Evolutionary conservation across 2,797 vertebrate genomes (phyloP).

Genomic region (Sebastes hopkinsi): DNA sequence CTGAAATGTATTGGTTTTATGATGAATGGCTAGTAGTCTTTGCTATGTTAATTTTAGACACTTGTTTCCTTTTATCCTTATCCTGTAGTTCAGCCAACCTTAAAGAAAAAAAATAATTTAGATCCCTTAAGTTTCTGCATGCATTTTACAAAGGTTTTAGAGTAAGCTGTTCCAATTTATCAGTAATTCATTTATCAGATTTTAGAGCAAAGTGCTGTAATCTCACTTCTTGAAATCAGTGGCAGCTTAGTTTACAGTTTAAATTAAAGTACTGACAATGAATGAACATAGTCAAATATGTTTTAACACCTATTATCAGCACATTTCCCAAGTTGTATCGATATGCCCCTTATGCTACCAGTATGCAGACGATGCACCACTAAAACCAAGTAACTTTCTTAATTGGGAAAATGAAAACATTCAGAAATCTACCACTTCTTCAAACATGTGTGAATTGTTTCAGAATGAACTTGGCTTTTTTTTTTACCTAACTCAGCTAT

Average conservation of each 20-base stretch:
- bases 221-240: neutral
- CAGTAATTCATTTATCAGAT: neutral
- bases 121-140: neutral
- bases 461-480: neutral
- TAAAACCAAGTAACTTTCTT: neutral
- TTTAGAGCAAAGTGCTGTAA: neutral
- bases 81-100: neutral
- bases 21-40: neutral
- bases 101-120: neutral
- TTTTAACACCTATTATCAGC: neutral
- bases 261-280: neutral
- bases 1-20: neutral
- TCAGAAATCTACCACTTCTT: neutral
- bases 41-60: neutral
- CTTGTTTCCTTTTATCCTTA: neutral
- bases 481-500: neutral
- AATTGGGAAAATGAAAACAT: neutral
- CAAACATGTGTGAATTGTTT: neutral
- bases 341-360: neutral
- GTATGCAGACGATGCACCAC: neutral
- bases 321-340: neutral
- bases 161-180: neutral
- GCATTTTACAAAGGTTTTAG: neutral
- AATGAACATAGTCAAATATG: neutral
- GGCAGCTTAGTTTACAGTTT: neutral